Evolutionary conservation across 2,888 invertebrate species (phyloP).

Genomic region (Microdon myrmicae): DNA sequence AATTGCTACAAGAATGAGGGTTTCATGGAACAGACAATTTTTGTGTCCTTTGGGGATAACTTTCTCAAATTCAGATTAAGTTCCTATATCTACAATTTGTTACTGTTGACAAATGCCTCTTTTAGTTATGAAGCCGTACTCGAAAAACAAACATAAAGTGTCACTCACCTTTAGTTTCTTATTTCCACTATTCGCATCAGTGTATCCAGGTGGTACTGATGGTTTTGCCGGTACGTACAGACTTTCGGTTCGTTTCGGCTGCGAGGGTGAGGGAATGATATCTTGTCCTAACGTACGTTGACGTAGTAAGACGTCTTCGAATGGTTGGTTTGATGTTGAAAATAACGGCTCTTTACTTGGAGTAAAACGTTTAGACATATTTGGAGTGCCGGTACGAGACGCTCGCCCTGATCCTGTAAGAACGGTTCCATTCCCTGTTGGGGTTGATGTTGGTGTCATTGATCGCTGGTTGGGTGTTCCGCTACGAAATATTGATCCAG

Average conservation of each 20-base stretch:
- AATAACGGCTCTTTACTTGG: conserved; percentile 68
- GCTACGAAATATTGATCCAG: conserved; percentile 70
- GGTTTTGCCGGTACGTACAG: conserved; percentile 78
- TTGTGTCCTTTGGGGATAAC: too few species aligned
- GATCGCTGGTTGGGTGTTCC: conserved; percentile 62
- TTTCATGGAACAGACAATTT: too few species aligned
- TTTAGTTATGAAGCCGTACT: too few species aligned
- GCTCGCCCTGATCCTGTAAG: conserved; percentile 67
- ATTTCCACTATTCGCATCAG: conserved; percentile 66
- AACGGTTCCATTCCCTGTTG: conserved; percentile 75
- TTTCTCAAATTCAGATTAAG: too few species aligned
- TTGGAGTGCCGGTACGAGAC: conserved; percentile 70
- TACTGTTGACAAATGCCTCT: too few species aligned
- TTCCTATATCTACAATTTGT: too few species aligned
- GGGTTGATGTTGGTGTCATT: conserved; percentile 58
- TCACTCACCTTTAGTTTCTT: conserved; percentile 66
- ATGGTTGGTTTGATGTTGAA: conserved; percentile 71
- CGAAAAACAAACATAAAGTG: conserved; percentile 2
- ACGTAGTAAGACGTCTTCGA: conserved; percentile 84
- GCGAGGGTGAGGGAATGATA: conserved; percentile 86
- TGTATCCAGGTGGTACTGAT: conserved; percentile 68
- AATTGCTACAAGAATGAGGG: too few species aligned
- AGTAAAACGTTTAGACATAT: conserved; percentile 62
- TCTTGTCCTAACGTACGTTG: conserved; percentile 87
- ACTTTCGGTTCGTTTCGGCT: conserved; percentile 92